phyloP scores from a whole-genome alignment of 2,113 vertebrate genomes.

The Percina caprodes region DNA sequence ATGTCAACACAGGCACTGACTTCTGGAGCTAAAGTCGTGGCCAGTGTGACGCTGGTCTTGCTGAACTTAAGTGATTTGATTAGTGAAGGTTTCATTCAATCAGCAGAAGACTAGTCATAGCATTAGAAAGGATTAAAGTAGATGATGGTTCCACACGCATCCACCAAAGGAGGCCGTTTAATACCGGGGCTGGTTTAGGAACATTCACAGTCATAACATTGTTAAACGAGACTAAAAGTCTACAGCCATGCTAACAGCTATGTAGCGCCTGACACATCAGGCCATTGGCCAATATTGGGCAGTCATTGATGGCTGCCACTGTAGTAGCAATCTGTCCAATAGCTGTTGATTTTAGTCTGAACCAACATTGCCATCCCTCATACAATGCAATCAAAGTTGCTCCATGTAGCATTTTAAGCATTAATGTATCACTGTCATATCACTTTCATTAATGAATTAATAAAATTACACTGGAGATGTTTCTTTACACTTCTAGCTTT shows the following conservation, averaged over 20 bases:
- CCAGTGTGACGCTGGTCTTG: constrained; percentile 15
- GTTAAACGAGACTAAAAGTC: background rate
- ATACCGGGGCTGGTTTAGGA: background rate
- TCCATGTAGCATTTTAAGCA: background rate
- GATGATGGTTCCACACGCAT: constrained; percentile 19
- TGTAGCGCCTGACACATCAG: background rate
- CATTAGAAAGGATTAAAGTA: constrained; percentile 37
- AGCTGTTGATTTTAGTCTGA: too few relatives aligned
- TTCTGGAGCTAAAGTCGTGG: constrained; percentile 17
- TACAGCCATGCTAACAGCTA: background rate
- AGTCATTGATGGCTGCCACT: too few relatives aligned
- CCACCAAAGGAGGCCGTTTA: constrained; percentile 12
- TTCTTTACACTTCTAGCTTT: constrained; percentile 14
- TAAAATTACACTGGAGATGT: background rate
- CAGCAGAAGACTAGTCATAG: background rate
- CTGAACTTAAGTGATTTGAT: constrained; percentile 49
- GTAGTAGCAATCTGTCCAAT: background rate
- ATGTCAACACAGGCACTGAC: background rate
- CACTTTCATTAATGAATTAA: background rate
- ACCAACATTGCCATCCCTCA: background rate
- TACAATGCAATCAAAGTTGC: background rate
- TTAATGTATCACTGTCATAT: background rate
- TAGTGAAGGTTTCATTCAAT: constrained; percentile 45
- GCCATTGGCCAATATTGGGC: too few relatives aligned
- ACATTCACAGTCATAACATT: background rate